Evolutionary conservation across 1,140 invertebrate species (phyloP).

Genomic region (Hetaerina americana): DNA sequence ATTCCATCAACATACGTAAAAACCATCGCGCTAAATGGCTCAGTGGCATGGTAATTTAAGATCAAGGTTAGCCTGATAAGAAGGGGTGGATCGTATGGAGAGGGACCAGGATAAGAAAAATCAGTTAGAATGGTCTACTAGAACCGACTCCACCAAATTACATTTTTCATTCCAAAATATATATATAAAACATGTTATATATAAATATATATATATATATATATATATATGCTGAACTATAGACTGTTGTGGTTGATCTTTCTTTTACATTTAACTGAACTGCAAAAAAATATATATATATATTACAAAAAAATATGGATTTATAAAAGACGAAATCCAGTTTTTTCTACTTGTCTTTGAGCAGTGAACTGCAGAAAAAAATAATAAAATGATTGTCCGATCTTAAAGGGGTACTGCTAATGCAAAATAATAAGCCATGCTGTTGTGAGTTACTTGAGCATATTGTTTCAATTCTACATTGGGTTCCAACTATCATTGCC

Average conservation of each 20-base stretch:
- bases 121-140: neutral
- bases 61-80: neutral
- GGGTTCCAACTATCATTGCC: neutral
- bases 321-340: neutral
- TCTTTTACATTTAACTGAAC: neutral
- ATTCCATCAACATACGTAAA: neutral
- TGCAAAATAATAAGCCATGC: neutral
- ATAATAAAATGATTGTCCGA: neutral
- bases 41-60: neutral
- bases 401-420: neutral
- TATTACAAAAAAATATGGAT: neutral
- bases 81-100: neutral
- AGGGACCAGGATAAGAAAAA: neutral
- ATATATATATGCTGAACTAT: neutral
- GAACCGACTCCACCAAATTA: neutral
- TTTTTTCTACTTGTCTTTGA: neutral
- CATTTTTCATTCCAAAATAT: conserved; percentile 1
- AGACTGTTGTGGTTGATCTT: neutral
- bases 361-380: neutral
- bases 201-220: neutral
- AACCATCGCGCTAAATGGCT: neutral
- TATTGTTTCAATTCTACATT: neutral
- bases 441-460: neutral
- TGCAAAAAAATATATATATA: conserved; percentile 1
- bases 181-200: neutral